Evolutionary conservation across 2,797 vertebrate species (phyloP).

Genomic region (Lycodopsis pacificus): DNA sequence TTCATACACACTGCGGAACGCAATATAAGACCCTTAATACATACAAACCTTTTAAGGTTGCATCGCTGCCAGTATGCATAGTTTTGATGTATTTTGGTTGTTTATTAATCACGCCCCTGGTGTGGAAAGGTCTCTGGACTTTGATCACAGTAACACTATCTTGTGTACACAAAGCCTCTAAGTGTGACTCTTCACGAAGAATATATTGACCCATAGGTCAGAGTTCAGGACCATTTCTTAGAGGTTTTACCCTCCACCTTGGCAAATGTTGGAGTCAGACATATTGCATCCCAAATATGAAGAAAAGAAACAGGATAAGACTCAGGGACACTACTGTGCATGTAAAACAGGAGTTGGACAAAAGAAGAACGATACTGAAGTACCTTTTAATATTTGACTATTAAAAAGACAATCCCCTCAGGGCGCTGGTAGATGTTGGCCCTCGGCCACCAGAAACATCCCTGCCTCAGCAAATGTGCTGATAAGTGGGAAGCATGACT

Average conservation of each 20-base stretch:
- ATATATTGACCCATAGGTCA: background rate
- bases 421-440: background rate
- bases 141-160: too few species aligned
- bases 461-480: background rate
- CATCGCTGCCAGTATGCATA: too few species aligned
- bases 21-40: too few species aligned
- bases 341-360: background rate
- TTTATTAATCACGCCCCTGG: too few species aligned
- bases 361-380: background rate
- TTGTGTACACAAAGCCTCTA: too few species aligned
- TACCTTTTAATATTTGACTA: background rate
- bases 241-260: too few species aligned
- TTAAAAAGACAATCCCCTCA: background rate
- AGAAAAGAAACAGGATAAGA: background rate
- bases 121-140: too few species aligned
- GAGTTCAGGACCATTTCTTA: background rate
- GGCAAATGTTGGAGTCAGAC: background rate
- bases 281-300: background rate
- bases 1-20: too few species aligned
- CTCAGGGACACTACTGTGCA: background rate
- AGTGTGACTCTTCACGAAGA: too few species aligned
- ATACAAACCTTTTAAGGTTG: too few species aligned
- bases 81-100: too few species aligned
- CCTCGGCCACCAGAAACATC: background rate
- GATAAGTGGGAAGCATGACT: constrained; percentile 18